These are phyloP conservation scores for Capreolus pygargus DNA, from an alignment of 2,113 vertebrate species.

Conservation along the genomic window DNA sequence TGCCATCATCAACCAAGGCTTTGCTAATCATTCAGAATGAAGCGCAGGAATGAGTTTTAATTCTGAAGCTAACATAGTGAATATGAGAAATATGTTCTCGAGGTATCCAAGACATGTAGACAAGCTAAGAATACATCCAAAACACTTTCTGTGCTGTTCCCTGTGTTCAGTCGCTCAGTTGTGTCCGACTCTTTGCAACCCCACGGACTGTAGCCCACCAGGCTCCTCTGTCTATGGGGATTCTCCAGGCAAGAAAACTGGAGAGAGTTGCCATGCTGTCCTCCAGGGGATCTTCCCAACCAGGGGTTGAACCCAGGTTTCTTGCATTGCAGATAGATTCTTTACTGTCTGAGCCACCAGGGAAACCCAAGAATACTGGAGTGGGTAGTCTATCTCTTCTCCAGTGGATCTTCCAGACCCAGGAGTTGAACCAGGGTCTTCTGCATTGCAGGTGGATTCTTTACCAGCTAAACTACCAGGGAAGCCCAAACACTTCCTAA, in stretches of 20 bases:
- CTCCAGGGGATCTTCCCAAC: not conserved
- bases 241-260: not conserved
- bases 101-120: not conserved
- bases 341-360: not conserved
- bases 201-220: not conserved
- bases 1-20: not conserved
- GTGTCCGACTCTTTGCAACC: not conserved
- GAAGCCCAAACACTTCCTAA: not conserved
- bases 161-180: not conserved
- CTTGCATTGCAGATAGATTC: not conserved
- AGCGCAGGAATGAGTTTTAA: not conserved
- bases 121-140: not conserved
- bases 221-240: not conserved
- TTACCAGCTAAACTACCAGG: too few relatives aligned
- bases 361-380: too few relatives aligned
- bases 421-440: too few relatives aligned
- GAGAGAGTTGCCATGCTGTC: not conserved
- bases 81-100: not conserved
- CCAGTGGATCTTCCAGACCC: too few relatives aligned
- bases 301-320: not conserved
- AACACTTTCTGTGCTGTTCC: not conserved
- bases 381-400: too few relatives aligned
- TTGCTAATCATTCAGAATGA: not conserved
- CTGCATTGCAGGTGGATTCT: too few relatives aligned
- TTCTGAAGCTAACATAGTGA: not conserved